phyloP scores from a whole-genome alignment of 2,888 invertebrate species.

The Tupiocoris notatus region DNA sequence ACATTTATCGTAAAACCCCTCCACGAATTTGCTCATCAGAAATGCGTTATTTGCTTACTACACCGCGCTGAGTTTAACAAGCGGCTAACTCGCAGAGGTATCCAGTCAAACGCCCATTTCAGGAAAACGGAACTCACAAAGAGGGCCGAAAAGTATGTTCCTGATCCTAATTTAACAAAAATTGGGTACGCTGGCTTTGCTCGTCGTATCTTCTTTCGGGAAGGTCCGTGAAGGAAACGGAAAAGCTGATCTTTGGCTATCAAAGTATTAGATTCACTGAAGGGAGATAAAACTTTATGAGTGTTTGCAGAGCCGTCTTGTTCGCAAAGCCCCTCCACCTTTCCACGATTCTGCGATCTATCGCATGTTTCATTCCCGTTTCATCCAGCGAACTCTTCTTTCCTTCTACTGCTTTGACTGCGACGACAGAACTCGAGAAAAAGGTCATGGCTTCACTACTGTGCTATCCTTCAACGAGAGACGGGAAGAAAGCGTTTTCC shows the following conservation, averaged over 20 bases:
- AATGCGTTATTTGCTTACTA: too few species aligned
- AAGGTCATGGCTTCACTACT: background rate
- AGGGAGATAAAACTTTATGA: conserved; percentile 34
- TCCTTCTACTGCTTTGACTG: background rate
- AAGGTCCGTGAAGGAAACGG: background rate
- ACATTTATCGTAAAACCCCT: too few species aligned
- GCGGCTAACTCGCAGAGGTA: too few species aligned
- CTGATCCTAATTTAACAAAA: background rate
- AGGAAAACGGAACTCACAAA: too few species aligned
- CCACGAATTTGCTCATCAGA: too few species aligned
- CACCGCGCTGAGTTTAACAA: too few species aligned
- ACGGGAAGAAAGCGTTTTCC: background rate
- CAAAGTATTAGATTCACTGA: conserved; percentile 31
- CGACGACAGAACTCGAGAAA: conserved; percentile 10
- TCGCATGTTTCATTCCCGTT: background rate
- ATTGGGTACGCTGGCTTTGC: background rate
- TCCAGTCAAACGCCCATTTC: too few species aligned
- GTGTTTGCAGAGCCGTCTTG: conserved; percentile 28
- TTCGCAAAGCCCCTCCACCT: conserved; percentile 5
- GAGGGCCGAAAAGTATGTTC: too few species aligned
- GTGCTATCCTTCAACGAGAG: background rate
- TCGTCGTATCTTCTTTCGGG: background rate
- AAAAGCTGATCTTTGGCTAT: conserved; percentile 13
- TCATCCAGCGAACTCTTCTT: background rate
- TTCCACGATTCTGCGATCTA: background rate